A percentile compares a stretch with the other conserved stretches of the same genome.
These are phyloP conservation scores for Crenuchus spilurus DNA, from an alignment of 2,797 vertebrate genomes.

Conservation along the genomic window DNA sequence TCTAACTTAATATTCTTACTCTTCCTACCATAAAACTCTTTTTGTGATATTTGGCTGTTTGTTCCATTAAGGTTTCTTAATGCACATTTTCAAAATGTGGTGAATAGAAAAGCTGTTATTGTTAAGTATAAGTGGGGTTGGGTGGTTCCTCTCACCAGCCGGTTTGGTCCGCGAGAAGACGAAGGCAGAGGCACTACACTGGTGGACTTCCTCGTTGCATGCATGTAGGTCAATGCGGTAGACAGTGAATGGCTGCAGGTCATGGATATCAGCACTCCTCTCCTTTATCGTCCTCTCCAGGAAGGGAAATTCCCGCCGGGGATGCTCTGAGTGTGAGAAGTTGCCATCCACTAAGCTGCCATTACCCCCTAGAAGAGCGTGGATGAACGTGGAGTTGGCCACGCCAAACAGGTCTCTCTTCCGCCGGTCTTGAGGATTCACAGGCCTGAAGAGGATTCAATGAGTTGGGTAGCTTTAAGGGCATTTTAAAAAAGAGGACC, in stretches of 20 bases:
- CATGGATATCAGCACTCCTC: conserved; percentile 86
- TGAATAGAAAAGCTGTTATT: too few species aligned
- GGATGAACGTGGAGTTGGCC: conserved; percentile 80
- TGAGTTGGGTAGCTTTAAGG: too few species aligned
- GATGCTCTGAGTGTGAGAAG: conserved; percentile 68
- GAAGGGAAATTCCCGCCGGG: conserved; percentile 83
- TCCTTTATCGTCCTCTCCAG: conserved; percentile 84
- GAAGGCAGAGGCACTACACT: conserved; percentile 93
- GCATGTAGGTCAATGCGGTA: conserved; percentile 97
- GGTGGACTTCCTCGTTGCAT: conserved; percentile 89
- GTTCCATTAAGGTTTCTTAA: too few species aligned
- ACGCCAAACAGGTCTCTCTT: conserved; percentile 84
- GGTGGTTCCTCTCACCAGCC: conserved; percentile 77
- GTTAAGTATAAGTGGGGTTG: too few species aligned
- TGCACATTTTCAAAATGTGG: too few species aligned
- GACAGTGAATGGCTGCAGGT: conserved; percentile 90
- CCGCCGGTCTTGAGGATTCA: conserved; percentile 83
- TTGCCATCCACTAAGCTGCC: conserved; percentile 69
- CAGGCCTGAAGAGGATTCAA: conserved; percentile 70
- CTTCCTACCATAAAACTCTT: too few species aligned
- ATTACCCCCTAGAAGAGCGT: conserved; percentile 56
- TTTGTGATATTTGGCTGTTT: too few species aligned
- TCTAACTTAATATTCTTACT: too few species aligned
- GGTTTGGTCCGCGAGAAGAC: conserved; percentile 95
- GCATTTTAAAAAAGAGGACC: too few species aligned